Conservation (phyloP, 1,140 invertebrate genomes). For the Triops longicaudatus region DNA sequence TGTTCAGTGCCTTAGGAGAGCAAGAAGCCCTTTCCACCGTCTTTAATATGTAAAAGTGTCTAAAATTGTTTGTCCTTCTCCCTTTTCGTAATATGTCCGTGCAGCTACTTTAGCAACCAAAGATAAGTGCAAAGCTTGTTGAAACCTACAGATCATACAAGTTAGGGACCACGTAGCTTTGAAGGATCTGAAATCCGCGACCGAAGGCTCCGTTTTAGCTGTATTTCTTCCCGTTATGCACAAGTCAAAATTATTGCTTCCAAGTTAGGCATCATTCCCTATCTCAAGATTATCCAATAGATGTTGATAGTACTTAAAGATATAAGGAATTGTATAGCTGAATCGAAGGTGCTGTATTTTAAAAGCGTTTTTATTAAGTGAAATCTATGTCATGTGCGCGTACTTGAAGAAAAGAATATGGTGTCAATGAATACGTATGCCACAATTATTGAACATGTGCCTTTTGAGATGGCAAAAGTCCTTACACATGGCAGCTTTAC, state of each 20-base stretch:
- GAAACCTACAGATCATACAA: not conserved
- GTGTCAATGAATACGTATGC: not conserved
- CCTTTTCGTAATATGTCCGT: not conserved
- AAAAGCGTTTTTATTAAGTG: not conserved
- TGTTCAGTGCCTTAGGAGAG: not conserved
- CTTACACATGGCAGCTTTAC: conserved; percentile 4
- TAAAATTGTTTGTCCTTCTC: not conserved
- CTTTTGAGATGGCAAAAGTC: not conserved
- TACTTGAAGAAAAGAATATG: not conserved
- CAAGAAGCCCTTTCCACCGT: not conserved
- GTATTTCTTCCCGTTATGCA: not conserved
- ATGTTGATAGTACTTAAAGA: not conserved
- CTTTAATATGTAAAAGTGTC: not conserved
- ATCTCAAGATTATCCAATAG: not conserved
- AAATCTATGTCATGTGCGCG: not conserved
- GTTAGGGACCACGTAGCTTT: not conserved
- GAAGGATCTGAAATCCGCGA: not conserved
- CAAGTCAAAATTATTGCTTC: not conserved
- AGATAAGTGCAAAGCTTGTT: conserved; percentile 10
- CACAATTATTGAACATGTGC: not conserved
- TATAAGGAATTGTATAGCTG: not conserved
- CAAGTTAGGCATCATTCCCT: conserved; percentile 7
- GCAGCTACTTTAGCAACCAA: conserved; percentile 7
- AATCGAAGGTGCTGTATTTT: not conserved
- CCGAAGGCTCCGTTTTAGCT: not conserved